Base-by-base conservation (phyloP, 2,888 invertebrate genomes). In the Seira musarum region DNA sequence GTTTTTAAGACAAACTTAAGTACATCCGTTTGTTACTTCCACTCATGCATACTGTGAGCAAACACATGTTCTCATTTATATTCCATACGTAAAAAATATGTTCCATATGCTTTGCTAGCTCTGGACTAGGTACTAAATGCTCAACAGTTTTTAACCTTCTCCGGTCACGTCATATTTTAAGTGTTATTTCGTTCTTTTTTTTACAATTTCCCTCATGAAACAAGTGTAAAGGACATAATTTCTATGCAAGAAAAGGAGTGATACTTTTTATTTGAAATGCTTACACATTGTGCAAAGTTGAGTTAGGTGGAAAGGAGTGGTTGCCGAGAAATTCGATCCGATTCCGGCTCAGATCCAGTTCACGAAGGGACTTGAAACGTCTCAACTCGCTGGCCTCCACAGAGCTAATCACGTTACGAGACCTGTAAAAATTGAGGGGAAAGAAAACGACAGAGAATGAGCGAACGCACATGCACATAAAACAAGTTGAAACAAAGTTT, bases 261-360 rank as follows among this genome's bases (percentile, higher is more conserved):
- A 49, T n/a, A n/a, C n/a, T 8, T n/a, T 49, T 49, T 49, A n/a
- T 5, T 53, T 17, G 22, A 25, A 15, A 13, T 67, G 22, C 91
- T 88, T 89, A 91, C 91, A 92, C 88, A 86, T 89, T 89, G 73
- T 89, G 81, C 66, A 85, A 70, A 40, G 84, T 78, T 49, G 74
- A 82, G 72, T 82, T 81, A 25, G 69, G 57, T 69, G 85, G 84
- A 78, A 85, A 86, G 65, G 84, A 85, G 74, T 78, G 67, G 81
- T 89, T 90, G 46, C 88, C 88, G 22, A 90, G 86, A 69, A 87
- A 87, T 49, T 87, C 85, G 40, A 90, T 87, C 81, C 88, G 88
- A 87, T 90, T 90, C 86, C 89, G 89, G 86, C 89, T 90, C 81
- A 90, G 85, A 81, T 89, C 89, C 78, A 90, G 87, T 65, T 87